phyloP scores from a whole-genome alignment of 2,888 invertebrate genomes.

The Limnephilus rhombicus region DNA sequence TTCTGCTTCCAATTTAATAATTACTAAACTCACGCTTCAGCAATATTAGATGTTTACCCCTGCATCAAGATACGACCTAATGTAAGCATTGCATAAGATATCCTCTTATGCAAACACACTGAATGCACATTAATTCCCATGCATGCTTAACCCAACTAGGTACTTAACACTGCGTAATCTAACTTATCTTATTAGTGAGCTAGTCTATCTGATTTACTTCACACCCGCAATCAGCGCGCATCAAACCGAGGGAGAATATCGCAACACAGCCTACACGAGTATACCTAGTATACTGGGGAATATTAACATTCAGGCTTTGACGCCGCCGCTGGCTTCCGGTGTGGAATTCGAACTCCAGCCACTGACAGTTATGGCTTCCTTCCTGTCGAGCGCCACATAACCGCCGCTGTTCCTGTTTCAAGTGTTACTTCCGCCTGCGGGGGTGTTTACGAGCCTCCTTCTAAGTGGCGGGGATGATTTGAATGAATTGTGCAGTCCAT shows the following conservation, averaged over 20 bases:
- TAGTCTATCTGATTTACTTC: not conserved
- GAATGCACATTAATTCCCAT: not conserved
- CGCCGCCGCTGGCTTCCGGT: constrained; percentile 20
- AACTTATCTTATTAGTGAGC: not conserved
- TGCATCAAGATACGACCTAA: not conserved
- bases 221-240: not conserved
- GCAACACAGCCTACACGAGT: not conserved
- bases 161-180: not conserved
- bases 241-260: not conserved
- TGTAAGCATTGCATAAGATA: not conserved
- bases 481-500: constrained; percentile 14
- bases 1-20: not conserved
- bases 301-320: constrained; percentile 14
- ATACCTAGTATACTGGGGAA: not conserved
- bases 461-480: constrained; percentile 14
- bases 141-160: not conserved
- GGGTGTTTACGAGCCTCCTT: constrained; percentile 22
- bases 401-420: constrained; percentile 43
- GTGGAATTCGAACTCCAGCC: constrained; percentile 12
- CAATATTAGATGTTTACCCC: not conserved
- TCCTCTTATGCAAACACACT: not conserved
- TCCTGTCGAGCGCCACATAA: constrained; percentile 19
- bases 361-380: constrained; percentile 35
- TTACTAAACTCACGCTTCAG: not conserved
- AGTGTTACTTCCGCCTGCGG: constrained; percentile 41